Evolutionary conservation across 2,797 vertebrate genomes (phyloP).

Genomic region (Cichlasoma orientale): DNA sequence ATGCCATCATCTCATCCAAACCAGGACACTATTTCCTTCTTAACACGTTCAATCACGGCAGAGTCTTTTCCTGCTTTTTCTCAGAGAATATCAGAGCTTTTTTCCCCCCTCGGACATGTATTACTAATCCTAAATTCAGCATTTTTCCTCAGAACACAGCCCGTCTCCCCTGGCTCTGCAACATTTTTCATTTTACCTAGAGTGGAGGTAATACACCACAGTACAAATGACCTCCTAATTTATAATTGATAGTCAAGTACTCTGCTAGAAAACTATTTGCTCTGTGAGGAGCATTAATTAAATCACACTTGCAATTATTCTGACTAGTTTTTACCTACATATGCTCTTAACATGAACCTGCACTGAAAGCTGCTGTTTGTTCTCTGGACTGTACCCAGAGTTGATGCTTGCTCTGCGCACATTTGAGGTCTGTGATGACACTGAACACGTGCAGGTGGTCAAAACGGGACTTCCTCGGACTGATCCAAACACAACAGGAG

Average conservation of each 20-base stretch:
- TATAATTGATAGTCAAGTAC: not conserved
- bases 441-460: not conserved
- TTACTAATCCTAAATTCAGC: not conserved
- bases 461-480: not conserved
- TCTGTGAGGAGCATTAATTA: not conserved
- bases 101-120: not conserved
- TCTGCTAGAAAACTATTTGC: not conserved
- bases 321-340: not conserved
- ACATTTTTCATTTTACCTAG: not conserved
- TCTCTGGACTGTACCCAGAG: too few relatives aligned
- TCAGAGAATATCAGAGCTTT: not conserved
- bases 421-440: not conserved
- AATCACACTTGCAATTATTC: not conserved
- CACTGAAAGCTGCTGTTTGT: too few relatives aligned
- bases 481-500: not conserved
- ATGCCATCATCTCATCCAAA: not conserved
- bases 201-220: not conserved
- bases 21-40: too few relatives aligned
- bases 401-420: not conserved
- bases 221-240: slow-evolving; percentile 1
- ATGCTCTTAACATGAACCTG: too few relatives aligned
- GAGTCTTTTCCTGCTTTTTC: not conserved
- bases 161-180: not conserved
- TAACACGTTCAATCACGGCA: not conserved
- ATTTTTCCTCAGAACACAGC: not conserved